Conservation (phyloP, 2,797 vertebrate species). For the Enteromius viviparus region DNA sequence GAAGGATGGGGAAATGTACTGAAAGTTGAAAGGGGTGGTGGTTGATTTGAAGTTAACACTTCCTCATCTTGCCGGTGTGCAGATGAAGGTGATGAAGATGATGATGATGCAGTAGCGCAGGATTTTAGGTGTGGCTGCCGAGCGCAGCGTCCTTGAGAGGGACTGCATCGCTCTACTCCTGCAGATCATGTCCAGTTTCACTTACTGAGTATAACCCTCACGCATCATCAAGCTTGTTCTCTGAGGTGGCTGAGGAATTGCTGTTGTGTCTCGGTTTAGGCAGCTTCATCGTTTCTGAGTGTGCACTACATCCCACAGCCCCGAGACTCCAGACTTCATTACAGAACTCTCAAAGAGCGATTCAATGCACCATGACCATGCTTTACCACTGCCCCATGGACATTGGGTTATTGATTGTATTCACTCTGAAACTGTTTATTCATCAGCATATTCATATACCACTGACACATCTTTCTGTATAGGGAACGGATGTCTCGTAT, state of each 20-base stretch:
- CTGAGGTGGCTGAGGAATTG: neutral
- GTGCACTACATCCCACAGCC: conserved; percentile 65
- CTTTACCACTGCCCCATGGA: neutral
- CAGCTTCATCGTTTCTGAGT: conserved; percentile 64
- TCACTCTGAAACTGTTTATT: neutral
- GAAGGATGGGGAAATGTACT: neutral
- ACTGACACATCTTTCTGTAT: neutral
- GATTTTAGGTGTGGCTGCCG: conserved; percentile 72
- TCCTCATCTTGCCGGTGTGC: neutral
- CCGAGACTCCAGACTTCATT: conserved; percentile 50
- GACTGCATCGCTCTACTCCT: neutral
- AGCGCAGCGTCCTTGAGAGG: conserved; percentile 40
- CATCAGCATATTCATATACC: neutral
- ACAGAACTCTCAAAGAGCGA: neutral
- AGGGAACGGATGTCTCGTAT: neutral
- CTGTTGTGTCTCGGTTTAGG: conserved; percentile 48
- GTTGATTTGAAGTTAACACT: neutral
- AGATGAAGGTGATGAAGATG: neutral
- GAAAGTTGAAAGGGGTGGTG: neutral
- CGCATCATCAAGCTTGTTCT: neutral
- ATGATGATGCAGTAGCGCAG: conserved; percentile 61
- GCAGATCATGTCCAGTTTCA: neutral
- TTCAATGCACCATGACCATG: neutral
- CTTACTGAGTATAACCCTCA: neutral
- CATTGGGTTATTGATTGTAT: neutral